Conservation (phyloP, 2,888 invertebrate species). For the Caenorhabditis sp. region DNA sequence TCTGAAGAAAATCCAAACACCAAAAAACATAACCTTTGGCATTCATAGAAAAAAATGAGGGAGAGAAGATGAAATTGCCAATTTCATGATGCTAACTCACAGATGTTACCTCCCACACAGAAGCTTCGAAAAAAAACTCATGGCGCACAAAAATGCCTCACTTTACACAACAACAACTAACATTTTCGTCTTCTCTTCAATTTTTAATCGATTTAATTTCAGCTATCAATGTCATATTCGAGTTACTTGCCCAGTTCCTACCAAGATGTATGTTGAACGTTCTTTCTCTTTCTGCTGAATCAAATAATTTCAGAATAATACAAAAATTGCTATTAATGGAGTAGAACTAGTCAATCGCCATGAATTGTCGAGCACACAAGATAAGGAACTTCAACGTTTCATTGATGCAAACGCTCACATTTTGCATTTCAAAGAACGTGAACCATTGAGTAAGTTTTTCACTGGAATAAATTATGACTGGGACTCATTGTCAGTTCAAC, state of each 20-base stretch:
- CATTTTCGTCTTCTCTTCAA: slow-evolving; percentile 3
- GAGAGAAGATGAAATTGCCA: slow-evolving; percentile 33
- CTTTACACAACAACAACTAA: background rate
- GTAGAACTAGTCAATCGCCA: slow-evolving; percentile 65
- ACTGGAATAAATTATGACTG: background rate
- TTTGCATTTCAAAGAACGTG: slow-evolving; percentile 46
- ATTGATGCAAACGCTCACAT: slow-evolving; percentile 55
- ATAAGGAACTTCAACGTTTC: slow-evolving; percentile 55
- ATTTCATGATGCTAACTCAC: slow-evolving; percentile 9
- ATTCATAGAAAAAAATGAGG: slow-evolving; percentile 12
- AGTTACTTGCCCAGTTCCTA: slow-evolving; percentile 28
- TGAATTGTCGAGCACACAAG: slow-evolving; percentile 63
- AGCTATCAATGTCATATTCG: slow-evolving; percentile 25
- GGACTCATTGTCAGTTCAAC: slow-evolving; percentile 11
- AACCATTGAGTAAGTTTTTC: slow-evolving; percentile 26
- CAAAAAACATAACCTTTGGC: slow-evolving; percentile 1
- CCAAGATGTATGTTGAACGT: slow-evolving; percentile 24
- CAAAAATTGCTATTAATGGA: slow-evolving; percentile 67
- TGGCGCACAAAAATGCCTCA: slow-evolving; percentile 17
- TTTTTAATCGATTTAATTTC: background rate
- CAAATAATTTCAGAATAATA: slow-evolving; percentile 38
- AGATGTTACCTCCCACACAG: background rate
- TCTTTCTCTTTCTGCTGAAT: background rate
- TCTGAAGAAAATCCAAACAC: background rate
- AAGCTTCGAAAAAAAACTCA: slow-evolving; percentile 4